Base-by-base conservation (phyloP, 2,797 vertebrate species). In the Antennarius maculatus region DNA sequence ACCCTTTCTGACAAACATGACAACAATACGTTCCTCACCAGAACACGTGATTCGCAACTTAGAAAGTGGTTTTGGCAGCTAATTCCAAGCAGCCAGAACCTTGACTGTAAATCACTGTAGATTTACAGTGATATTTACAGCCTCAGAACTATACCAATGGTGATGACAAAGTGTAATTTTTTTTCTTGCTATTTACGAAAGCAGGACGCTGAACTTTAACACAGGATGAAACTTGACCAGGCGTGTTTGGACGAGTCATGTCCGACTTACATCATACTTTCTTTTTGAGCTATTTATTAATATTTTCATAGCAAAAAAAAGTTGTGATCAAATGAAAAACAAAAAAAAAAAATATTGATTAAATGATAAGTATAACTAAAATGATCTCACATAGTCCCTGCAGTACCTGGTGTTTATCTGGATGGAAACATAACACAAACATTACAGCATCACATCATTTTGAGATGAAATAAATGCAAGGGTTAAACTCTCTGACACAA, bases 401-500 rank as follows among this genome's bases (percentile, higher is more conserved):
- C 2, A 1, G 31, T 34, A 34, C 31, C 2, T 5, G 31, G 5
- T 34, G 5, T 34, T 34, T 4, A 8, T 5, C 5, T 4, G 5
- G 31, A 34, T 34, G 31, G 31, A 34, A 4, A 34, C 31, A 5
- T 34, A 34, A 8, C 13, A 45, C 10, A 31, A 45, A 15, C 15
- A 12, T 14, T 11, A 15, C 4, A 43, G 42, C 2, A 15, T 43
- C 5, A 14, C 42, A 43, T 12, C 42, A 43, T 64, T 45, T 43
- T 56, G 76, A 66, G 42, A 31, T 66, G 4, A 29, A 71, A 65
- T 13, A 13, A 70, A 71, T 49, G 9, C 17, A 23, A 5, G 7
- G 9, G 23, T 43, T 69, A 56, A 50, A n/a, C 53, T 54, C 53
- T 37, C n/a, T 58, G 59, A 37, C 37, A 86, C 77, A 86, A 86